Evolutionary conservation across 2,113 vertebrate species (phyloP).

Genomic region (Nettapus auritus): DNA sequence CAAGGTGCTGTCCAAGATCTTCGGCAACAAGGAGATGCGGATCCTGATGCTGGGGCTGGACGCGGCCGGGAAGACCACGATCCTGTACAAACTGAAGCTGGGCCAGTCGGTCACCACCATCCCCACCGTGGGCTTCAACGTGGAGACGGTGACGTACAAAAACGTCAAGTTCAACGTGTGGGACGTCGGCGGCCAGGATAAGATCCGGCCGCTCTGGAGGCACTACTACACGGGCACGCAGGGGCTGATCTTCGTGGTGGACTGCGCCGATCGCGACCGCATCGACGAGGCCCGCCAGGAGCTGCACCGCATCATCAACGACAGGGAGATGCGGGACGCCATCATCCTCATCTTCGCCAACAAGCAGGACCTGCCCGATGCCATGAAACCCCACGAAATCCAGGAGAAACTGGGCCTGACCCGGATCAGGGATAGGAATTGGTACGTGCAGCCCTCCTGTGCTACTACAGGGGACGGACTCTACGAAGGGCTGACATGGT

Average conservation of each 20-base stretch:
- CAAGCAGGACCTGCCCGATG: constrained; percentile 99
- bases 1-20: constrained; percentile 98
- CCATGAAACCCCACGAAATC: constrained; percentile 99
- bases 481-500: constrained; percentile 98
- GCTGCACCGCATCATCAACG: constrained; percentile 98
- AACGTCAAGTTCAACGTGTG: constrained; percentile 99
- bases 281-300: constrained; percentile 98
- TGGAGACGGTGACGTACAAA: constrained; percentile 99
- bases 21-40: constrained; percentile 99
- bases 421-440: constrained; percentile 99
- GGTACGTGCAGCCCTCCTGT: constrained; percentile 99
- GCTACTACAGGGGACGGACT: constrained; percentile 98
- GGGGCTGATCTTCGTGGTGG: constrained; percentile 98
- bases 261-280: constrained; percentile 98
- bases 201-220: constrained; percentile 98
- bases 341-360: constrained; percentile 99
- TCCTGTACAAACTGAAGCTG: constrained; percentile 99
- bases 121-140: constrained; percentile 98
- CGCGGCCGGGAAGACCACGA: constrained; percentile 97
- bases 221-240: constrained; percentile 99
- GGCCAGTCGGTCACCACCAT: constrained; percentile 99
- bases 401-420: constrained; percentile 99
- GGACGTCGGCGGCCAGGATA: constrained; percentile 99
- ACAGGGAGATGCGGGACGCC: constrained; percentile 99
- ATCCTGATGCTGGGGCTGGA: constrained; percentile 99